These are phyloP conservation scores for Mungos mungo DNA, from an alignment of 2,113 vertebrate genomes.

Conservation along the genomic window DNA sequence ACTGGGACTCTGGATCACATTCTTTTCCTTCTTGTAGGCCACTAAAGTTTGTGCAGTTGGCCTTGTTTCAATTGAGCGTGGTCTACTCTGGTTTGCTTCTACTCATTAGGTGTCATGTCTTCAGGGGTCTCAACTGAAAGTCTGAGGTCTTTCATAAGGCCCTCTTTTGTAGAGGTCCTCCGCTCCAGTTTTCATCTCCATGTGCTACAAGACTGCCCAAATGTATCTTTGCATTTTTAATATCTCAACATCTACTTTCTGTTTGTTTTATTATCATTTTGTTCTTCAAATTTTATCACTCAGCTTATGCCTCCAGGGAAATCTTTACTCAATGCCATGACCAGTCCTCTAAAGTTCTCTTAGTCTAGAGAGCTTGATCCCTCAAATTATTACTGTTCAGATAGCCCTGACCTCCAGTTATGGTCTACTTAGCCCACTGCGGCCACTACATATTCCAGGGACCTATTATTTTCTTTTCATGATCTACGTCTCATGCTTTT, in stretches of 20 bases:
- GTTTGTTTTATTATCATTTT: background rate
- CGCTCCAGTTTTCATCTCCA: background rate
- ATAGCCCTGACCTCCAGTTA: background rate
- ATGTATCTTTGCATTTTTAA: background rate
- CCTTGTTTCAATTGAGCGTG: background rate
- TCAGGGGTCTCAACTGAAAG: background rate
- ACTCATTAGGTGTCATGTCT: fast-evolving
- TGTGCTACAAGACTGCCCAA: background rate
- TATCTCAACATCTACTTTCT: background rate
- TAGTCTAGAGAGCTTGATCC: background rate
- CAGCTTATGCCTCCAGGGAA: background rate
- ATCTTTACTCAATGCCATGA: background rate
- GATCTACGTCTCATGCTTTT: background rate
- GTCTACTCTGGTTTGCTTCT: background rate
- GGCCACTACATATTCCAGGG: background rate
- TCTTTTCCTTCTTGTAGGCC: background rate
- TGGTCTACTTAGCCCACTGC: background rate
- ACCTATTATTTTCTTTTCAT: background rate
- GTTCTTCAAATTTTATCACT: background rate
- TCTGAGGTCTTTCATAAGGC: background rate
- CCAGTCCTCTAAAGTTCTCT: background rate
- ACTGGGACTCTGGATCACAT: background rate
- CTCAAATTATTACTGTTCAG: background rate
- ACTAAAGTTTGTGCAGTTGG: background rate
- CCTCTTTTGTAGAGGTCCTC: background rate